Base-by-base conservation (phyloP, 2,888 invertebrate genomes). In the Eilema caniola region DNA sequence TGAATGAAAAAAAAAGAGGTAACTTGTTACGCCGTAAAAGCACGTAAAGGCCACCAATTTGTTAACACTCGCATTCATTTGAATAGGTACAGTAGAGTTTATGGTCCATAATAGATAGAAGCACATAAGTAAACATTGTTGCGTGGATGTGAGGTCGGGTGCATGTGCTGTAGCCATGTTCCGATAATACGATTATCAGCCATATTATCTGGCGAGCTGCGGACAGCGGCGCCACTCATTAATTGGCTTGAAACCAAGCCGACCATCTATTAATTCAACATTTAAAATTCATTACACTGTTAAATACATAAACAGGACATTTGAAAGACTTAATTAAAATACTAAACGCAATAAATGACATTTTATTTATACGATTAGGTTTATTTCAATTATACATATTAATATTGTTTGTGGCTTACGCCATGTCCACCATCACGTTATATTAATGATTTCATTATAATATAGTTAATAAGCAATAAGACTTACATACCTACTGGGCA, bases 221-320 rank as follows among this genome's bases (percentile, higher is more conserved):
- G 77, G 63, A 63, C 76, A 71, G 73, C 83, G 87, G 88, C 88
- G 88, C 88, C 88, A 83, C 82, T 88, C 83, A 86, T 89, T 90
- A 90, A 66, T 90, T 85, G 80, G 80, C 76, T 83, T 82, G 84
- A 85, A 88, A 90, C 88, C 86, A 87, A 87, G 83, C 83, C 83
- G 82, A 78, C 80, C 81, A 77, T 83, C 87, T 87, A 89, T 89
- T 89, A 86, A 81, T 79, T 78, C 82, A 83, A 82, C 83, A 80
- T 84, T 41, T 85, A 66, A 57, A 81, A 82, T 77, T 82, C 76
- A 78, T 81, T 80, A 81, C 74, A 73, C 68, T 70, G 70, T 71
- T 69, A 61, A 73, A 72, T 73, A 64, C 64, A 73, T 67, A 67
- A 73, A 72, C 72, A 75, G 62, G 76, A 65, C 31, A 64, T 53